Evolutionary conservation across 1,140 invertebrate species (phyloP).

Genomic region (Agrilus planipennis): DNA sequence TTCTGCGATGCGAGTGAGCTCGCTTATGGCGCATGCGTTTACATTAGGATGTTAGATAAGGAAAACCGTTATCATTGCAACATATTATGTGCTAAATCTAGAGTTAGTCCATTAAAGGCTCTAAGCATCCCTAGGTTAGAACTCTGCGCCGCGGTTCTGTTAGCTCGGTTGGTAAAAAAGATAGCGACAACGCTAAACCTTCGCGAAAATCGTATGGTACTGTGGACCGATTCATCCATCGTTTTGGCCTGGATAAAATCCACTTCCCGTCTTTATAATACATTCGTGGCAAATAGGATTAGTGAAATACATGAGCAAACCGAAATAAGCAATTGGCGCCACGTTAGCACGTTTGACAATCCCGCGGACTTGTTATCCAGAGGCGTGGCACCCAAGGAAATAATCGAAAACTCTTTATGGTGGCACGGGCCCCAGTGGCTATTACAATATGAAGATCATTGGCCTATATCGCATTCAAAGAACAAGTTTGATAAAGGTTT

Average conservation of each 20-base stretch:
- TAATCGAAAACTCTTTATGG: conserved; percentile 27
- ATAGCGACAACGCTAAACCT: conserved; percentile 16
- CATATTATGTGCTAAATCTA: conserved; percentile 26
- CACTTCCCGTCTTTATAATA: conserved; percentile 22
- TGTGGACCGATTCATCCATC: conserved; percentile 33
- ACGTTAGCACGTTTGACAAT: conserved; percentile 19
- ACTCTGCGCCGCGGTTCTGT: conserved; percentile 32
- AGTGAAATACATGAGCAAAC: conserved; percentile 23
- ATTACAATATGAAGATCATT: background rate
- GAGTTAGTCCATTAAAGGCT: conserved; percentile 33
- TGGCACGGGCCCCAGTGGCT: conserved; percentile 18
- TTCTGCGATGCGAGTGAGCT: conserved; percentile 24
- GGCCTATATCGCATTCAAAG: background rate
- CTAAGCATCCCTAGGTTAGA: conserved; percentile 37
- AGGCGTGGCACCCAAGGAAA: conserved; percentile 11
- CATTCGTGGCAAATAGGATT: conserved; percentile 31
- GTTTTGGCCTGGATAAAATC: conserved; percentile 31
- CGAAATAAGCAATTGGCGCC: conserved; percentile 14
- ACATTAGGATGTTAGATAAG: conserved; percentile 9
- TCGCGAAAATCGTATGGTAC: conserved; percentile 12
- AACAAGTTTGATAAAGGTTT: background rate
- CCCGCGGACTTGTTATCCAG: conserved; percentile 22
- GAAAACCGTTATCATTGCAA: background rate
- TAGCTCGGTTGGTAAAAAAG: conserved; percentile 26
- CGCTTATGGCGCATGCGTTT: conserved; percentile 25